Base-by-base conservation (phyloP, 2,797 vertebrate species). In the Sebastes melanostomus region DNA sequence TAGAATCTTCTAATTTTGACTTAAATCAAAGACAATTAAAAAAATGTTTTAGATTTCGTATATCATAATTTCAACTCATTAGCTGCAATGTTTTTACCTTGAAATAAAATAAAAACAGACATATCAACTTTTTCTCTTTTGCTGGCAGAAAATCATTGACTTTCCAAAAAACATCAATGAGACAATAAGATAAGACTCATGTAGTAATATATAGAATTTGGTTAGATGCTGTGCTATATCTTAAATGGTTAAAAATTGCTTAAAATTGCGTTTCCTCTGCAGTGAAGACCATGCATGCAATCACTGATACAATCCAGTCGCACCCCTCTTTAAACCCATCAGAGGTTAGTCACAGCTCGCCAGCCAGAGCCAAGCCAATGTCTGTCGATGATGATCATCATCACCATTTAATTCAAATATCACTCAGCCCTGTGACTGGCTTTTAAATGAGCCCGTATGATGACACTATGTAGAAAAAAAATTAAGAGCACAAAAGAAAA, bases 401-500 rank as follows among this genome's bases (percentile, higher is more conserved):
- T 20, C 42, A 65, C 38, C 7, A 70, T 55, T 32, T 20, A 10
- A 11, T 27, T 59, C 13, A 56, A 5, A 30, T 29, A 11, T 34
- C 36, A 25, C 6, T 22, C 56, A 22, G 20, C 3, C 27, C 12
- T n/a, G 1, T 16, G 25, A 38, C 38, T 29, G n/a, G 34, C 20
- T 34, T 24, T 63, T 2, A 66, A n/a, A n/a, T 46, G 13, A 46
- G 34, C 24, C 10, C 4, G 3, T 36, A 25, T 32, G 30, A 61
- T 22, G 27, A 52, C 8, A 62, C 12, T 1, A 66, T 24, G 38
- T 5, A 27, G 14, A 80, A 56, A 29, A 29, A 25, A 25, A 24
- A 11, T 14, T 5, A 65, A 25, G 12, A 42, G 58, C 27, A 79
- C 32, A 65, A 66, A 77, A 69, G 3, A 36, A 74, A 80, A 52